Base-by-base conservation (phyloP, 2,888 invertebrate genomes). In the Clusia tigrina region DNA sequence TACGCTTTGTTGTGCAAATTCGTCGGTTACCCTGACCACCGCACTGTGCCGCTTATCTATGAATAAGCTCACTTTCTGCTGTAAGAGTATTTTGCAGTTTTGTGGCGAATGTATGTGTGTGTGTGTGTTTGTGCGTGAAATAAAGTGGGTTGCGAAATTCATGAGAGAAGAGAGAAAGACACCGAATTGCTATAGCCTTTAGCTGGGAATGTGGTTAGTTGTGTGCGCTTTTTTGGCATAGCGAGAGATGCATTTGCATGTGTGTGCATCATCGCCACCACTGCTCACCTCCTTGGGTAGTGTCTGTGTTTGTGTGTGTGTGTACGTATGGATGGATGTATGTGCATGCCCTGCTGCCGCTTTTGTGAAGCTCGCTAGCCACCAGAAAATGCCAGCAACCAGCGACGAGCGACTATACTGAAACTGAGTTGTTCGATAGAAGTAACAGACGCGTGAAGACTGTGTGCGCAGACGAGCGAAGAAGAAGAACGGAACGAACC, bases 401-500 rank as follows among this genome's bases (percentile, higher is more conserved):
- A 67, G 68, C 71, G 66, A 62, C 68, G 38, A 37, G 74, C 67
- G 72, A 74, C 69, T 74, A n/a, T n/a, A n/a, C n/a, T n/a, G n/a
- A n/a, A n/a, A n/a, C n/a, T 78, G 76, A 74, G 80, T 80, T 80
- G 80, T 77, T 78, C 79, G 79, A 78, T 74, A 78, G 75, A 76
- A 79, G 79, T 78, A 78, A 79, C 77, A n/a, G 78, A 79, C 77
- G n/a, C n/a, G 79, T 75, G 74, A 77, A 79, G 78, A 54, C 54
- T 46, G 54, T 38, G 59, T 54, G 67, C 65, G 64, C 66, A 66
- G 67, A 38, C 56, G 62, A 53, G 76, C 76, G 76, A 78, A 77
- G 74, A 77, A 78, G 78, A n/a, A n/a, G n/a, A n/a, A n/a, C n/a
- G n/a, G n/a, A n/a, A n/a, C n/a, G n/a, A n/a, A n/a, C n/a, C n/a